Percentiles rank a stretch among this genome's conserved stretches.
Evolutionary conservation across 2,888 invertebrate species (phyloP).

Genomic region (Drosophila bunnanda): DNA sequence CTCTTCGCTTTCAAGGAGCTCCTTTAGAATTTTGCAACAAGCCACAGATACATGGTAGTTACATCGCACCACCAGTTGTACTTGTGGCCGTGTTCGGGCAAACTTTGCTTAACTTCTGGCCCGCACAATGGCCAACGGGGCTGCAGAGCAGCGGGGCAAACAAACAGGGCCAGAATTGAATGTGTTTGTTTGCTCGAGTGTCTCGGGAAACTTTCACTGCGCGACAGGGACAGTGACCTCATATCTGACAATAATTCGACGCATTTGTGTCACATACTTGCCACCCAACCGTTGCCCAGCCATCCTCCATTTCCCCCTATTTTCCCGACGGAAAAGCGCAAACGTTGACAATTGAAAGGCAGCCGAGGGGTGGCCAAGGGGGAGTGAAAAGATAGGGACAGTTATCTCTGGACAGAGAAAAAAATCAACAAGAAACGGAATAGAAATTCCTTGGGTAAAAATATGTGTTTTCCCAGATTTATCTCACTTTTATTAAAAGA

Average conservation of each 20-base stretch:
- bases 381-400: constrained; percentile 29
- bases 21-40: constrained; percentile 44
- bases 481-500: constrained; percentile 1
- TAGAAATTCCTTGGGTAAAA: background rate
- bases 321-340: constrained; percentile 60
- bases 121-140: constrained; percentile 1
- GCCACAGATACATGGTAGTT: constrained; percentile 42
- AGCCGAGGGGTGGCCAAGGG: constrained; percentile 9
- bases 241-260: constrained; percentile 77
- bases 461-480: background rate
- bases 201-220: constrained; percentile 71
- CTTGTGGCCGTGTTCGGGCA: constrained; percentile 53
- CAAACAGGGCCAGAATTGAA: constrained; percentile 44
- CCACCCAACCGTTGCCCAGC: constrained; percentile 8
- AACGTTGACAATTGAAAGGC: constrained; percentile 77
- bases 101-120: constrained; percentile 68
- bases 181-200: constrained; percentile 36
- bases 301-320: background rate
- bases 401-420: constrained; percentile 25
- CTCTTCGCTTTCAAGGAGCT: constrained; percentile 6
- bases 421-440: background rate
- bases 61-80: constrained; percentile 35
- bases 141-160: constrained; percentile 19
- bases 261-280: constrained; percentile 74
- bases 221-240: constrained; percentile 77